Percentiles rank a stretch among this genome's conserved stretches.
phyloP scores from a whole-genome alignment of 2,888 invertebrate genomes.

The Mimachlamys varia region DNA sequence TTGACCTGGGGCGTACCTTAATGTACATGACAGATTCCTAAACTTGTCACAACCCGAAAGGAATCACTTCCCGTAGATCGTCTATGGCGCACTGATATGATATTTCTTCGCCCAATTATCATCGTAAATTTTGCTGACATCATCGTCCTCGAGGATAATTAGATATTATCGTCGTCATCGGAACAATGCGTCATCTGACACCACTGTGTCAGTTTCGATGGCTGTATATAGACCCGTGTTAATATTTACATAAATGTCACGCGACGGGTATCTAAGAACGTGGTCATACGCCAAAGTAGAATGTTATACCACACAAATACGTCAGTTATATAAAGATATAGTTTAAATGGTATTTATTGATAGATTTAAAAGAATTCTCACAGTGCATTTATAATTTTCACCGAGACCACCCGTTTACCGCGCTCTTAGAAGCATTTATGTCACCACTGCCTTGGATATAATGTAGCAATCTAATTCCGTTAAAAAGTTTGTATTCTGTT shows the following conservation, averaged over 20 bases:
- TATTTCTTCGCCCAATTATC: slow-evolving; percentile 8
- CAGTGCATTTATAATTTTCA: too few species aligned
- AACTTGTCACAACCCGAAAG: slow-evolving; percentile 18
- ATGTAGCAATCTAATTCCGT: too few species aligned
- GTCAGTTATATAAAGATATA: too few species aligned
- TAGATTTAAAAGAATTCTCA: too few species aligned
- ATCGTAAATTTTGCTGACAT: background rate
- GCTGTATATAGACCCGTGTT: background rate
- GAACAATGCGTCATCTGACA: slow-evolving; percentile 29
- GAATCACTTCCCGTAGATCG: background rate
- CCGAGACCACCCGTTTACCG: too few species aligned
- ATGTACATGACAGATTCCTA: background rate
- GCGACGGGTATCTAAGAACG: too few species aligned
- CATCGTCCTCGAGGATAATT: background rate
- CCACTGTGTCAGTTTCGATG: background rate
- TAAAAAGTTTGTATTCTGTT: too few species aligned
- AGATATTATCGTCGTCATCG: background rate
- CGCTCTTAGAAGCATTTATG: too few species aligned
- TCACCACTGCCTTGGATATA: too few species aligned
- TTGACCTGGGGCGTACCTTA: background rate
- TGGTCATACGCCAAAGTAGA: too few species aligned
- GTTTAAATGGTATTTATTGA: too few species aligned
- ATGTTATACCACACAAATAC: too few species aligned
- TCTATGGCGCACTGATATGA: background rate
- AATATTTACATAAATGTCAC: background rate